phyloP scores from a whole-genome alignment of 2,113 vertebrate species.

The Chaetodon trifascialis region DNA sequence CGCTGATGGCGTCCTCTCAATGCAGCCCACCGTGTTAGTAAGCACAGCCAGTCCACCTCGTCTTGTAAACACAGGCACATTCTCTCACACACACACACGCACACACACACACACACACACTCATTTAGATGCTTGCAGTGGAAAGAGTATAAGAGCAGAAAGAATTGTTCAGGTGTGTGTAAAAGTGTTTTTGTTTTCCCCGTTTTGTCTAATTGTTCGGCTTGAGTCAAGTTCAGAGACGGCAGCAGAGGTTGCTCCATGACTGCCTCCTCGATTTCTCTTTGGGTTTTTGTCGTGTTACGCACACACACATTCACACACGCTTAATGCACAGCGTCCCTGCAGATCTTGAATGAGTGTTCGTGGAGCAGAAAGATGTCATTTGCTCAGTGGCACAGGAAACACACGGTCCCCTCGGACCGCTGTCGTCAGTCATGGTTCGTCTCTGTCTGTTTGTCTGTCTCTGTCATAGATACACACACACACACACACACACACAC shows the following conservation, averaged over 20 bases:
- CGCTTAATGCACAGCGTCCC: conserved; percentile 38
- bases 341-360: conserved; percentile 65
- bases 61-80: conserved; percentile 16
- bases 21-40: conserved; percentile 69
- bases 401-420: conserved; percentile 64
- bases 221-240: conserved; percentile 36
- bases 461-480: conserved; percentile 53
- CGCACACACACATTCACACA: neutral
- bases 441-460: conserved; percentile 66
- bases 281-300: conserved; percentile 28
- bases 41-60: conserved; percentile 55
- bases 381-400: conserved; percentile 74
- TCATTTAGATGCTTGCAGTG: conserved; percentile 29
- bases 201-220: conserved; percentile 18
- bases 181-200: conserved; percentile 20
- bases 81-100: conserved; percentile 28
- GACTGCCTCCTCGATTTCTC: conserved; percentile 35
- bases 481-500: conserved; percentile 42
- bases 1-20: conserved; percentile 67
- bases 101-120: conserved; percentile 5
- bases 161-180: conserved; percentile 22
- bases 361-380: conserved; percentile 78
- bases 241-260: conserved; percentile 27
- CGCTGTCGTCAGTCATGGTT: conserved; percentile 58
- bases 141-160: conserved; percentile 18